A percentile compares a stretch with the other conserved stretches of the same genome.
These are phyloP conservation scores for Neotragus moschatus DNA, from an alignment of 2,113 vertebrate genomes.

Conservation along the genomic window DNA sequence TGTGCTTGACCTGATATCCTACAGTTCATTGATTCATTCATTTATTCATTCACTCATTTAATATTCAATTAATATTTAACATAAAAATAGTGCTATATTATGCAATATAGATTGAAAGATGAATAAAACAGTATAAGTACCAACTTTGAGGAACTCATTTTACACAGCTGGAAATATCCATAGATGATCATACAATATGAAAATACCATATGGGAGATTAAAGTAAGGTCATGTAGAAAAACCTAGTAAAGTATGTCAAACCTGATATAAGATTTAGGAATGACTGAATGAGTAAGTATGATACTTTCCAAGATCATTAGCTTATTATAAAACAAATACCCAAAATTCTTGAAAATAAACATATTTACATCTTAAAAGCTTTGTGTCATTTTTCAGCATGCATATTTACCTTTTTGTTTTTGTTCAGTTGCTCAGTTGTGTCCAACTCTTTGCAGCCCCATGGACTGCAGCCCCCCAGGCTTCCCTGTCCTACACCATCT, in stretches of 20 bases:
- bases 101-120: not conserved
- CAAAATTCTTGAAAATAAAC: not conserved
- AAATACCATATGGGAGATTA: not conserved
- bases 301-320: not conserved
- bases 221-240: not conserved
- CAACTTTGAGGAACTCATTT: not conserved
- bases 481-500: not conserved
- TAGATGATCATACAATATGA: not conserved
- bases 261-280: not conserved
- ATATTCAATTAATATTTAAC: not conserved
- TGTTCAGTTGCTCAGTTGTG: not conserved
- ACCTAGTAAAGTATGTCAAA: not conserved
- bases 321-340: not conserved
- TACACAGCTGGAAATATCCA: not conserved
- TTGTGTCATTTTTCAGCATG: not conserved
- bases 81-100: not conserved
- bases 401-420: not conserved
- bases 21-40: not conserved
- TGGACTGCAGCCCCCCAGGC: not conserved
- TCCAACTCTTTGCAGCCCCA: not conserved
- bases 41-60: not conserved
- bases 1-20: not conserved
- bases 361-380: not conserved
- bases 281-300: not conserved
- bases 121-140: not conserved